These are phyloP conservation scores for Platyscapa corneri DNA, from an alignment of 1,140 invertebrate genomes.

Conservation along the genomic window DNA sequence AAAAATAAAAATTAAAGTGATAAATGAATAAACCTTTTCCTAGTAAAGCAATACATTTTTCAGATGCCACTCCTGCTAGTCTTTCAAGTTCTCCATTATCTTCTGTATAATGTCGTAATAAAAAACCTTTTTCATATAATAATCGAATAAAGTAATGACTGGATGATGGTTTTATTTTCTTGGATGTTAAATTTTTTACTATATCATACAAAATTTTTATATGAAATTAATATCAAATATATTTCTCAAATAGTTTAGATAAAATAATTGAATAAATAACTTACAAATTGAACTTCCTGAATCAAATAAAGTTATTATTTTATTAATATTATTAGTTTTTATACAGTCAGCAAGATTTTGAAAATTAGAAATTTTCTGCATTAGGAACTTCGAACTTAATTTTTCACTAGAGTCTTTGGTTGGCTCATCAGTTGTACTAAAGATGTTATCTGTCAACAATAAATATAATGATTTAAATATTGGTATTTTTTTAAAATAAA, in stretches of 20 bases:
- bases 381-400: slow-evolving; percentile 16
- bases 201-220: background rate
- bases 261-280: background rate
- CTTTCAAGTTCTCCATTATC: slow-evolving; percentile 19
- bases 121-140: slow-evolving; percentile 17
- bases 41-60: slow-evolving; percentile 27
- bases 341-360: slow-evolving; percentile 32
- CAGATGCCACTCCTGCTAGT: background rate
- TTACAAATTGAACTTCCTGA: slow-evolving; percentile 29
- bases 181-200: slow-evolving; percentile 8
- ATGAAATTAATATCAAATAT: background rate
- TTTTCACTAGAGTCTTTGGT: slow-evolving; percentile 20
- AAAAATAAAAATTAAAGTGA: background rate
- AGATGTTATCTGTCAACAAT: slow-evolving; percentile 17
- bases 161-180: slow-evolving; percentile 3
- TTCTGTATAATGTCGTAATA: slow-evolving; percentile 34
- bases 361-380: slow-evolving; percentile 30
- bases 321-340: slow-evolving; percentile 17
- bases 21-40: slow-evolving; percentile 3
- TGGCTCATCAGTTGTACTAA: background rate
- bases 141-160: slow-evolving; percentile 38
- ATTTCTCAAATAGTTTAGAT: background rate
- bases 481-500: background rate
- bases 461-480: background rate
- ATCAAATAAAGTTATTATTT: slow-evolving; percentile 25